Base-by-base conservation (phyloP, 92 coral and sea anemone genomes). In the Phenganax subtilis region DNA sequence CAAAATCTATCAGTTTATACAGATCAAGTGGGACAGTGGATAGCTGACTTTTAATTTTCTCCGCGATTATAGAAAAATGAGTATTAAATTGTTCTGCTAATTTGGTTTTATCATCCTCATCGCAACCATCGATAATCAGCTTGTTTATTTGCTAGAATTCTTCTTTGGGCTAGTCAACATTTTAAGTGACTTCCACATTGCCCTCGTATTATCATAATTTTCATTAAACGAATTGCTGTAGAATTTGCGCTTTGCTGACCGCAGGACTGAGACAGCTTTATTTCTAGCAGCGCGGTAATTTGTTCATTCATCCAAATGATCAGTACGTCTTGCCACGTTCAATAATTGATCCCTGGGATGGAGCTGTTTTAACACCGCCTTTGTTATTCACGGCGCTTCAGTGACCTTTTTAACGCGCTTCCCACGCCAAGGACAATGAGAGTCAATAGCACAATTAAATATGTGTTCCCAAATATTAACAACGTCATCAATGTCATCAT, bases 221-320 rank as follows among this genome's bases (percentile, higher is more conserved):
- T 85, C 88, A 25, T 79, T 84, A 63, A 80, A 85, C 54, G 85
- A 58, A 28, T 54, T 81, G 14, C 54, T 54, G 72, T 85, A 85
- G 69, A 85, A 85, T n/a, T 80, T 75, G 28, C 88, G 85, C 84
- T 85, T 79, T 51, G 84, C 84, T 85, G 87, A 57, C 64, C 88
- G 75, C 80, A 85, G 57, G 57, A 71, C 17, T 57, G 66, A 31
- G 70, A 85, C 88, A 58, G 88, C 88, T 53, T 85, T 61, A 57
- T 85, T 85, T 65, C 88, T 81, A 54, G 75, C 82, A 68, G 57
- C 66, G n/a, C 81, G 85, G 76, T 85, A 81, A 57, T 85, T 81
- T 54, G 71, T 27, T 85, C 84, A 86, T 27, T 10, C 79, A 20
- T 57, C 80, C 25, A 79, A 72, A 53, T 76, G 63, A 60, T 74